Conservation (phyloP, 2,888 invertebrate genomes). For the Dasypolia templi region DNA sequence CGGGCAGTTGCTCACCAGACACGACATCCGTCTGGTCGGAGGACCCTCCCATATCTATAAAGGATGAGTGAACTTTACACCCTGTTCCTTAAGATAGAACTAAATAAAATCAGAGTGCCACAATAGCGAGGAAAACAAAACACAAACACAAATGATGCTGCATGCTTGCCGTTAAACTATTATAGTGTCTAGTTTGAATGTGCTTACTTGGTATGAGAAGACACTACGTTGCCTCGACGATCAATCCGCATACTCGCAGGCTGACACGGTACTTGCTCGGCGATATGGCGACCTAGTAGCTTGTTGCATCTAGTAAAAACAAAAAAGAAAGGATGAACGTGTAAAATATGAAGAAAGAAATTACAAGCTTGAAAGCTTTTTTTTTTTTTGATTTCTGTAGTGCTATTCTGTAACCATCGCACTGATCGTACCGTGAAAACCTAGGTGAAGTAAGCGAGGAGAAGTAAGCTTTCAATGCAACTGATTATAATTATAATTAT, state of each 20-base stretch:
- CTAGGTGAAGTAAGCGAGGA: no score
- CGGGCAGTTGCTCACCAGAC: no score
- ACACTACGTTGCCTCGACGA: conserved; percentile 93
- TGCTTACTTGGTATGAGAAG: conserved; percentile 92
- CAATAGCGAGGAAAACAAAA: no score
- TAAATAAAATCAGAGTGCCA: neutral
- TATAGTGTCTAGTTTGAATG: neutral
- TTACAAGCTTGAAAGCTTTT: no score
- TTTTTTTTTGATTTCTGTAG: no score
- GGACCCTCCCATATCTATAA: no score
- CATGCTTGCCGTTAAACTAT: neutral
- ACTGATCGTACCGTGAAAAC: no score
- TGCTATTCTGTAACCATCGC: no score
- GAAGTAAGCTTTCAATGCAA: no score
- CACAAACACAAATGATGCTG: neutral
- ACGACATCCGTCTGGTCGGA: no score
- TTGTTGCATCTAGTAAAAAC: conserved; percentile 92
- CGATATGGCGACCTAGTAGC: conserved; percentile 92
- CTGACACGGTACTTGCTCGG: conserved; percentile 93
- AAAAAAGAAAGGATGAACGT: neutral
- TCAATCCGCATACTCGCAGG: conserved; percentile 93
- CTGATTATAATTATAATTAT: neutral
- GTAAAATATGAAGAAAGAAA: neutral
- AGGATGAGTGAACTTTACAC: no score
- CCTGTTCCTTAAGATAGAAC: no score